Conservation (phyloP, 2,797 vertebrate genomes). For the Staurois parvus region DNA sequence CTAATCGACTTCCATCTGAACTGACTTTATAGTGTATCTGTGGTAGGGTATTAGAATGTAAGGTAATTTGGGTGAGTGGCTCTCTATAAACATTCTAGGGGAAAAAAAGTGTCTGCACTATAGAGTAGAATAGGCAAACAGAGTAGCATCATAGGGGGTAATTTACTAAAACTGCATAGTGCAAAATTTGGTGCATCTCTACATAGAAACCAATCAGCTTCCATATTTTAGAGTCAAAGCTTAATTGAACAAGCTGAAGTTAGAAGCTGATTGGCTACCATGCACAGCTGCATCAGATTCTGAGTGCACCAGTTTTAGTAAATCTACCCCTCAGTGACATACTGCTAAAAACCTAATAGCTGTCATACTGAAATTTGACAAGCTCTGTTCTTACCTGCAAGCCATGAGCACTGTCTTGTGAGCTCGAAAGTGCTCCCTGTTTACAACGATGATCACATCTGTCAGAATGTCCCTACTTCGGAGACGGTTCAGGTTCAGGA, state of each 20-base stretch:
- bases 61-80: not conserved
- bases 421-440: slow-evolving; percentile 95
- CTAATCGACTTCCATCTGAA: too few relatives aligned
- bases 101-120: not conserved
- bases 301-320: too few relatives aligned
- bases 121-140: not conserved
- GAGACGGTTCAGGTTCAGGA: slow-evolving; percentile 96
- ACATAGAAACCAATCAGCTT: too few relatives aligned
- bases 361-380: not conserved
- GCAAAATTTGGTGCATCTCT: too few relatives aligned
- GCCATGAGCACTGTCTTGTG: slow-evolving; percentile 99
- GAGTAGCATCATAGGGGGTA: not conserved
- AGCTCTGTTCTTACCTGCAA: slow-evolving; percentile 88
- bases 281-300: too few relatives aligned
- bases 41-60: not conserved
- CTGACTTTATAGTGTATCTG: too few relatives aligned
- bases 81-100: not conserved
- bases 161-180: too few relatives aligned
- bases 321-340: too few relatives aligned
- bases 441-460: slow-evolving; percentile 96
- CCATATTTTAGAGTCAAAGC: too few relatives aligned
- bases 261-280: too few relatives aligned
- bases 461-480: slow-evolving; percentile 95
- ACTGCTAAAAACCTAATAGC: not conserved
- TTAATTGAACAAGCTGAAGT: too few relatives aligned